phyloP scores from a whole-genome alignment of 1,140 invertebrate genomes.

The Vanessa tameamea region DNA sequence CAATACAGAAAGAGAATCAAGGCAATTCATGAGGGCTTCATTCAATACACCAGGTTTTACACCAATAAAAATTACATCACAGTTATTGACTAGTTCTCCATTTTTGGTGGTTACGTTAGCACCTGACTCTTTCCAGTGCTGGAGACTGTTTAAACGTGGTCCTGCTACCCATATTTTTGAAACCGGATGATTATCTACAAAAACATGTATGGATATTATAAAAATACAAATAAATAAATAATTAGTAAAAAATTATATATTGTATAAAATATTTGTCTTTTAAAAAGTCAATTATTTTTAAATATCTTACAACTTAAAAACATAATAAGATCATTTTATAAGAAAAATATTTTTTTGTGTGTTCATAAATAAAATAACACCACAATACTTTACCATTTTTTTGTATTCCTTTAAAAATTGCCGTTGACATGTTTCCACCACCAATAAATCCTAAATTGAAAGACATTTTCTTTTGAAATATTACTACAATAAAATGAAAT shows the following conservation, averaged over 20 bases:
- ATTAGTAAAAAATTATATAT: too few species aligned
- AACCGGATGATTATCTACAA: conserved; percentile 81
- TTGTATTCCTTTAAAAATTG: conserved; percentile 90
- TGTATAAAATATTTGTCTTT: too few species aligned
- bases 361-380: neutral
- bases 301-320: too few species aligned
- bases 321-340: too few species aligned
- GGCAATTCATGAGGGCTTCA: conserved; percentile 78
- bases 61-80: conserved; percentile 90
- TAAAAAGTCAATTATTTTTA: too few species aligned
- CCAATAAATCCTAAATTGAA: conserved; percentile 92
- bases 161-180: conserved; percentile 85
- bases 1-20: conserved; percentile 47
- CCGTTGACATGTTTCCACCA: conserved; percentile 96
- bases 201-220: neutral
- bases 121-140: conserved; percentile 84
- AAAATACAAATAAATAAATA: neutral
- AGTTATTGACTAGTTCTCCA: conserved; percentile 82
- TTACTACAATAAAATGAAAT: too few species aligned
- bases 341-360: too few species aligned
- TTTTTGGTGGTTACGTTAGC: conserved; percentile 84
- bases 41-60: conserved; percentile 92
- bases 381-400: conserved; percentile 79
- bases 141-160: conserved; percentile 83
- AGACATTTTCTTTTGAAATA: neutral